phyloP scores from a whole-genome alignment of 2,888 invertebrate species.

The Conchocele bisecta region DNA sequence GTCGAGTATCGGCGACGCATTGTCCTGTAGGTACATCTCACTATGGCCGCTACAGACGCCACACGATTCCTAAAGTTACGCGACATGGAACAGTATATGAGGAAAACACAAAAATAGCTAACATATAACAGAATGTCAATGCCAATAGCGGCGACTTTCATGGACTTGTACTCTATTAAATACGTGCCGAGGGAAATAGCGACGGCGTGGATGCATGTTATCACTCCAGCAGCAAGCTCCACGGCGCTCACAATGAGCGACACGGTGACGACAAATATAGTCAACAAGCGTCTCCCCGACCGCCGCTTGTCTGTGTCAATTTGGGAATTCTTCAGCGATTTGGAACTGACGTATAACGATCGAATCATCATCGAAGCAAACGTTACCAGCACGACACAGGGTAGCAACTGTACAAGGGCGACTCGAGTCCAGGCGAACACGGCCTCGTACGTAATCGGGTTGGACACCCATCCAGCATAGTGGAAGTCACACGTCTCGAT shows the following conservation, averaged over 20 bases:
- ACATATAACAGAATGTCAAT: neutral
- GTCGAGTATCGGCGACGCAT: too few species aligned
- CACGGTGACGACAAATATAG: neutral
- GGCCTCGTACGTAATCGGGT: neutral
- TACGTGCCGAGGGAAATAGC: neutral
- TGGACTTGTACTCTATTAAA: neutral
- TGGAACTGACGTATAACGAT: neutral
- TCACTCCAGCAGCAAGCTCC: neutral
- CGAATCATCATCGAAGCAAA: neutral
- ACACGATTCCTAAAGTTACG: neutral
- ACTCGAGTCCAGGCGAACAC: conserved; percentile 4
- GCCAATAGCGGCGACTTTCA: neutral
- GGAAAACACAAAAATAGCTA: neutral
- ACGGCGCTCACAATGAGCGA: neutral
- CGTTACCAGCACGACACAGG: neutral
- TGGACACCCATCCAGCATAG: neutral
- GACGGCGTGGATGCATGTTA: neutral
- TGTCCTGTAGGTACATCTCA: too few species aligned
- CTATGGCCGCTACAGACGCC: too few species aligned
- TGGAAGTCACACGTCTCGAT: neutral
- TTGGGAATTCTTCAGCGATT: neutral
- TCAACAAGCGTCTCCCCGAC: neutral
- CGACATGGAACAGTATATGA: conserved; percentile 1
- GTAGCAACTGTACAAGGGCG: neutral
- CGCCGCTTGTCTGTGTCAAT: neutral